Conservation (phyloP, 2,113 vertebrate genomes). For the Hippocampus barbouri region DNA sequence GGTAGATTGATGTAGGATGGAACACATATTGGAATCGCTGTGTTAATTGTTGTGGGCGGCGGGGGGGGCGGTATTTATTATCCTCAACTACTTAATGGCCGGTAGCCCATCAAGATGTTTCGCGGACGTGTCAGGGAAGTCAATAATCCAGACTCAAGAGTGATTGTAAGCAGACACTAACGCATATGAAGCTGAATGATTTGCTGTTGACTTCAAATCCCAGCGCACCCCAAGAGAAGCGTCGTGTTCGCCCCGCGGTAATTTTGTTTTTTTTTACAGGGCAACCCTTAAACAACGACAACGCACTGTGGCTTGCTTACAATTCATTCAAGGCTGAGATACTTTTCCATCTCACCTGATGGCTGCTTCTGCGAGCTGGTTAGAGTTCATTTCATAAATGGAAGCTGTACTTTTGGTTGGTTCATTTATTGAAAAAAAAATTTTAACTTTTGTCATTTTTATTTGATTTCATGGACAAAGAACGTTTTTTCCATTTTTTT, state of each 20-base stretch:
- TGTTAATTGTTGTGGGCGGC: constrained; percentile 11
- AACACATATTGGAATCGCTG: not conserved
- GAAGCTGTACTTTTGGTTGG: no score
- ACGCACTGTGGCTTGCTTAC: not conserved
- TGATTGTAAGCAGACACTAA: not conserved
- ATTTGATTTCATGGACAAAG: no score
- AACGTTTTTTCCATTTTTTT: no score
- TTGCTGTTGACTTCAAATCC: constrained; percentile 14
- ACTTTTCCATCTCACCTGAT: not conserved
- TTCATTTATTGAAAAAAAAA: no score
- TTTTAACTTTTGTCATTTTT: no score
- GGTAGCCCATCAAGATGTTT: constrained; percentile 50
- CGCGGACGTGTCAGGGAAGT: constrained; percentile 50
- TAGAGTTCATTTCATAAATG: no score
- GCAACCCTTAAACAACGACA: constrained; percentile 9
- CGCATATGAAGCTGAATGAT: not conserved
- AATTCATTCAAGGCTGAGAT: not conserved
- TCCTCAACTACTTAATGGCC: constrained; percentile 17
- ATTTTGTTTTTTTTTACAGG: constrained; percentile 18
- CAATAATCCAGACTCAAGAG: constrained; percentile 43
- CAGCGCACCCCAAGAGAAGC: constrained; percentile 18
- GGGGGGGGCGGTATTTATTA: constrained; percentile 27
- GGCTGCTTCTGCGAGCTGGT: not conserved
- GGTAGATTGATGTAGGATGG: not conserved
- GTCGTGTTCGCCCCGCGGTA: constrained; percentile 18